Conservation (phyloP, 2,113 vertebrate species). For the Pitta sordida region DNA sequence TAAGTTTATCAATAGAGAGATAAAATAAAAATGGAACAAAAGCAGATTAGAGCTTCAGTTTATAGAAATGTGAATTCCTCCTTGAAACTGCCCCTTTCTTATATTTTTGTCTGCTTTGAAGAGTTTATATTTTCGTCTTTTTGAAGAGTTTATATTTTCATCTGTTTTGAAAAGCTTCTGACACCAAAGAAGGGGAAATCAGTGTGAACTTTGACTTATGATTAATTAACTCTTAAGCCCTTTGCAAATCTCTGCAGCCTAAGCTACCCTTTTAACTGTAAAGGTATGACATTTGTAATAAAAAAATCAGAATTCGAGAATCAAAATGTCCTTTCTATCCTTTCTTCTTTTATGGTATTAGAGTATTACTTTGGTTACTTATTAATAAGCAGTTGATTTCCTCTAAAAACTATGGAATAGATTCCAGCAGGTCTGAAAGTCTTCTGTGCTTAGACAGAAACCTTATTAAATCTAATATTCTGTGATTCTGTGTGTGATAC, state of each 20-base stretch:
- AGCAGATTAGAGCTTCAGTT: neutral
- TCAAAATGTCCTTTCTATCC: slow-evolving; percentile 21
- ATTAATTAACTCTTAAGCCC: slow-evolving; percentile 19
- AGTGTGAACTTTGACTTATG: slow-evolving; percentile 41
- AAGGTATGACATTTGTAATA: slow-evolving; percentile 5
- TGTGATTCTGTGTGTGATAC: too few relatives aligned
- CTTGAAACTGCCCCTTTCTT: neutral
- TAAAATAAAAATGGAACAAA: neutral
- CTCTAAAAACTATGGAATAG: neutral
- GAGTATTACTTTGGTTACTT: slow-evolving; percentile 30
- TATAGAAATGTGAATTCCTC: neutral
- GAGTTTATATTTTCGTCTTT: neutral
- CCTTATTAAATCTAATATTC: neutral
- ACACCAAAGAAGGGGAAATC: slow-evolving; percentile 26
- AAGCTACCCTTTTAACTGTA: neutral
- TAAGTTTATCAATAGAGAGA: neutral
- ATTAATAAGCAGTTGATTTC: neutral
- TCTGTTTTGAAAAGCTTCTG: neutral
- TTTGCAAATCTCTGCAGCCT: slow-evolving; percentile 10
- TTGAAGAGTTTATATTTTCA: neutral
- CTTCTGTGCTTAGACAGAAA: neutral
- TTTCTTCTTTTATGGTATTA: neutral
- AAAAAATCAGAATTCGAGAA: neutral
- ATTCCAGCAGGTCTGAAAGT: neutral
- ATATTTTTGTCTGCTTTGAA: too few relatives aligned